Percentiles rank a stretch among this genome's conserved stretches.
Evolutionary conservation across 2,113 vertebrate species (phyloP).

Genomic region (Crotalus helleri): DNA sequence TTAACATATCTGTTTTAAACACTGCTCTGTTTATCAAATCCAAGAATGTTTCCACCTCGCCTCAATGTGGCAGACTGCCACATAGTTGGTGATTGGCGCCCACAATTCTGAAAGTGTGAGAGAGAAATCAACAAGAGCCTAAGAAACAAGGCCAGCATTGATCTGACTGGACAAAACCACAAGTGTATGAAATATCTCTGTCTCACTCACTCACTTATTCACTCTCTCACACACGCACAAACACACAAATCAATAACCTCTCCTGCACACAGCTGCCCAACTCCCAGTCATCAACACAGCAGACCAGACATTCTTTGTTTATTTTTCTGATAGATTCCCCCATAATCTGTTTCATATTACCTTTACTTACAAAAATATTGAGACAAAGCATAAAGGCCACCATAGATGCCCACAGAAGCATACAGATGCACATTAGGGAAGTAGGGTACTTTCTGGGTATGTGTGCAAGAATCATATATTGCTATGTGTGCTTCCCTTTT

Average conservation of each 20-base stretch:
- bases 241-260: slow-evolving; percentile 32
- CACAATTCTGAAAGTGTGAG: slow-evolving; percentile 24
- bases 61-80: slow-evolving; percentile 1
- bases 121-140: not conserved
- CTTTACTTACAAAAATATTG: slow-evolving; percentile 48
- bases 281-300: slow-evolving; percentile 29
- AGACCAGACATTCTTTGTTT: slow-evolving; percentile 29
- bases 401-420: not conserved
- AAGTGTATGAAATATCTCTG: slow-evolving; percentile 42
- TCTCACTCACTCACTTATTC: slow-evolving; percentile 5
- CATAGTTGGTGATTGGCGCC: slow-evolving; percentile 27
- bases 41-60: slow-evolving; percentile 17
- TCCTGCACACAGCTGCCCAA: slow-evolving; percentile 9
- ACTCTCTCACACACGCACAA: not conserved
- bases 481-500: not conserved
- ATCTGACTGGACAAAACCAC: slow-evolving; percentile 47
- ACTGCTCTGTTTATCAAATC: slow-evolving; percentile 7
- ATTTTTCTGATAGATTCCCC: slow-evolving; percentile 46
- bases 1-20: not conserved
- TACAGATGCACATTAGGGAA: not conserved
- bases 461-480: not conserved
- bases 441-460: not conserved
- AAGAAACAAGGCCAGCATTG: slow-evolving; percentile 43
- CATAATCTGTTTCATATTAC: slow-evolving; percentile 47
- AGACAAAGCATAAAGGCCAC: slow-evolving; percentile 27